Evolutionary conservation across 2,888 invertebrate species (phyloP).

Genomic region (Leucophora obtusa): DNA sequence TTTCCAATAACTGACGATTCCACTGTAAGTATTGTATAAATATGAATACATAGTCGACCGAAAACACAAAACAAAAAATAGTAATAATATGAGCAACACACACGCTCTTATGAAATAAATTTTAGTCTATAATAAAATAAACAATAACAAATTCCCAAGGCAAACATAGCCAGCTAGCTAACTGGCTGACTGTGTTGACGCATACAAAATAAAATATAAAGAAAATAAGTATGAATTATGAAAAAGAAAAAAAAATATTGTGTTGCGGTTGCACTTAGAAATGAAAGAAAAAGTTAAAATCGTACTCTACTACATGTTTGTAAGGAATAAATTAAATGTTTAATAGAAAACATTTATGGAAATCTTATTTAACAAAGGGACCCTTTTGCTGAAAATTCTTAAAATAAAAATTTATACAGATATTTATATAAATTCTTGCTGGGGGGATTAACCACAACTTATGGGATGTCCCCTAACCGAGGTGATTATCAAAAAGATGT

Average conservation of each 20-base stretch:
- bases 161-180: conserved; percentile 3
- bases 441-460: too few relatives aligned
- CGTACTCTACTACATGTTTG: background rate
- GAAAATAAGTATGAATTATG: background rate
- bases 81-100: conserved; percentile 41
- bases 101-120: conserved; percentile 54
- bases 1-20: background rate
- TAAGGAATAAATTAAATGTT: background rate
- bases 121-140: conserved; percentile 45
- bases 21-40: conserved; percentile 4
- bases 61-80: conserved; percentile 18
- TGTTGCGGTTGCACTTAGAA: conserved; percentile 51
- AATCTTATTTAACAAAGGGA: too few relatives aligned
- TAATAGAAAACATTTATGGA: background rate
- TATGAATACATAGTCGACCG: conserved; percentile 43
- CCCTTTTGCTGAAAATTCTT: too few relatives aligned
- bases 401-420: too few relatives aligned
- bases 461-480: too few relatives aligned
- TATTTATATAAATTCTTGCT: too few relatives aligned
- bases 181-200: conserved; percentile 17
- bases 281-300: background rate
- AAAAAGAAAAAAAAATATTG: conserved; percentile 23
- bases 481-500: too few relatives aligned
- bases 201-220: conserved; percentile 31
- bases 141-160: conserved; percentile 58